Percentiles rank a stretch among this genome's conserved stretches.
phyloP scores from a whole-genome alignment of 2,113 vertebrate genomes.

The Corythaeola cristata region DNA sequence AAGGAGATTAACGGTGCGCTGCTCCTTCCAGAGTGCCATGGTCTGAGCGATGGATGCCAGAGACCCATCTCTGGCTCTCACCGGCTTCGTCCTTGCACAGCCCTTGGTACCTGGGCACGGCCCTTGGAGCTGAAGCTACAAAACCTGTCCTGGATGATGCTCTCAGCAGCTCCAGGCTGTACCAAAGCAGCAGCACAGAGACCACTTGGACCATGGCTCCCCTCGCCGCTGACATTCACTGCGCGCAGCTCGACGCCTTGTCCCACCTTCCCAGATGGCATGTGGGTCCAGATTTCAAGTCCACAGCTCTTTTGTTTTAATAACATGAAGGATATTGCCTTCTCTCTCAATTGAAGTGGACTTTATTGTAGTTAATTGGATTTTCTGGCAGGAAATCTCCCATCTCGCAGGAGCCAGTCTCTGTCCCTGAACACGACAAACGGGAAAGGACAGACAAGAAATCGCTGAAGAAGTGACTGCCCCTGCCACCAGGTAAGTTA shows the following conservation, averaged over 20 bases:
- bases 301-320: neutral
- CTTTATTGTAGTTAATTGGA: neutral
- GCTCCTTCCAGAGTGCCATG: neutral
- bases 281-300: no score
- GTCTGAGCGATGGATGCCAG: neutral
- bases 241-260: fast-evolving
- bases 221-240: neutral
- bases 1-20: neutral
- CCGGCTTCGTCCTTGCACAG: neutral
- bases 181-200: neutral
- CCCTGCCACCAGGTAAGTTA: fast-evolving
- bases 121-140: neutral
- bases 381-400: neutral
- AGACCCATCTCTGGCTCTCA: neutral
- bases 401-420: neutral
- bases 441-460: neutral
- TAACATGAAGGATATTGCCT: neutral
- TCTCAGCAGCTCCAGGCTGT: neutral
- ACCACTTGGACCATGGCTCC: fast-evolving
- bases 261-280: neutral
- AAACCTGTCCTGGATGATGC: neutral
- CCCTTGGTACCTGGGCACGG: neutral
- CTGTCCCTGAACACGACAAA: neutral
- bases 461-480: neutral
- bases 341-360: neutral